These are phyloP conservation scores for Lucilia sericata DNA, from an alignment of 1,140 invertebrate genomes.

Conservation along the genomic window DNA sequence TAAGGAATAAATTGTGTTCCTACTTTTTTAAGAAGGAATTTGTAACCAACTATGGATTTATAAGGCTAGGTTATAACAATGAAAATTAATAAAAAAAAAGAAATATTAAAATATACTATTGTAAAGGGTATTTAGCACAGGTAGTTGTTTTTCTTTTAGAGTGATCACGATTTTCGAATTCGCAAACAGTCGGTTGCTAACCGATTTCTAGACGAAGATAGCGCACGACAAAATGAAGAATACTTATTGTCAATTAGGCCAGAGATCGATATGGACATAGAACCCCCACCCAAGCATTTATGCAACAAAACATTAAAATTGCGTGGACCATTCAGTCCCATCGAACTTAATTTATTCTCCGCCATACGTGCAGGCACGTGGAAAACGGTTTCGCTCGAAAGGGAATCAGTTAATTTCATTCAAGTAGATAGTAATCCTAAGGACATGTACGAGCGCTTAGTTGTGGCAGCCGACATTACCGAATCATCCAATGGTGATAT, in stretches of 20 bases:
- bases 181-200: constrained; percentile 52
- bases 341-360: constrained; percentile 79
- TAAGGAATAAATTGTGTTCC: too few species aligned
- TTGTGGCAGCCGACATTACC: constrained; percentile 78
- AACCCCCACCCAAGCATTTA: constrained; percentile 57
- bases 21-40: too few species aligned
- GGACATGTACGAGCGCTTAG: constrained; percentile 73
- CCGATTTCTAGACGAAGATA: constrained; percentile 45
- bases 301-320: constrained; percentile 58
- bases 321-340: constrained; percentile 73
- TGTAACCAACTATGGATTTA: too few species aligned
- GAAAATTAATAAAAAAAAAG: too few species aligned
- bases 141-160: constrained; percentile 54
- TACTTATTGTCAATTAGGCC: constrained; percentile 55
- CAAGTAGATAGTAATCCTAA: constrained; percentile 84
- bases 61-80: too few species aligned
- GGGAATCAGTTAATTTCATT: constrained; percentile 86
- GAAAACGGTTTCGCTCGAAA: constrained; percentile 75
- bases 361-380: constrained; percentile 71
- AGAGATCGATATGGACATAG: constrained; percentile 58
- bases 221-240: constrained; percentile 55
- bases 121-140: too few species aligned
- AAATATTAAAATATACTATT: too few species aligned
- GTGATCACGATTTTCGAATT: constrained; percentile 69
- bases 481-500: constrained; percentile 69